phyloP scores from a whole-genome alignment of 1,140 invertebrate species.

The Aphelenchoides besseyi region DNA sequence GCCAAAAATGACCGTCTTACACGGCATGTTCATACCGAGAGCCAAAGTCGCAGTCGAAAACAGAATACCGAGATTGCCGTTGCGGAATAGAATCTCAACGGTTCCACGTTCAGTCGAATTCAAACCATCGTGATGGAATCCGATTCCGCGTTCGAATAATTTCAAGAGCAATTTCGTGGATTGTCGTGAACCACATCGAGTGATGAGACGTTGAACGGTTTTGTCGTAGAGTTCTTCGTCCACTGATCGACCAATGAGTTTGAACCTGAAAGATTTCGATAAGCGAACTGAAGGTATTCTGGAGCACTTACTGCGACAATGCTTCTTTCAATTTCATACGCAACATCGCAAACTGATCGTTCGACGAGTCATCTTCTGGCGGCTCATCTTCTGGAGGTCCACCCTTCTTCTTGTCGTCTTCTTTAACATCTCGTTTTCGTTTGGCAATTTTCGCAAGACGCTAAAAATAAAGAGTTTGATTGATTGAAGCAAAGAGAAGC shows the following conservation, averaged over 20 bases:
- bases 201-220: slow-evolving; percentile 37
- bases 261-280: slow-evolving; percentile 48
- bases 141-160: slow-evolving; percentile 60
- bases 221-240: slow-evolving; percentile 50
- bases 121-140: slow-evolving; percentile 60
- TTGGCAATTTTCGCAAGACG: slow-evolving; percentile 55
- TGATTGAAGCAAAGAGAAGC: slow-evolving; percentile 25
- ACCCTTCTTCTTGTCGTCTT: slow-evolving; percentile 55
- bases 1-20: slow-evolving; percentile 61
- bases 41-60: slow-evolving; percentile 61
- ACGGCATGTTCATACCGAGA: slow-evolving; percentile 62
- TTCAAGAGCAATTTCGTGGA: slow-evolving; percentile 43
- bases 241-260: slow-evolving; percentile 42
- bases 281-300: neutral
- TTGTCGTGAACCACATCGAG: neutral
- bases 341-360: slow-evolving; percentile 52
- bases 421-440: slow-evolving; percentile 53
- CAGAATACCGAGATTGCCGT: slow-evolving; percentile 55
- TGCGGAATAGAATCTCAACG: slow-evolving; percentile 60
- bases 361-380: slow-evolving; percentile 27
- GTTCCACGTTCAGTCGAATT: slow-evolving; percentile 51
- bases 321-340: slow-evolving; percentile 50
- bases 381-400: slow-evolving; percentile 35
- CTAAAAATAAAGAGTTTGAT: slow-evolving; percentile 35
- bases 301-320: slow-evolving; percentile 39